Conservation (phyloP, 2,888 invertebrate genomes). For the Rapana venosa region DNA sequence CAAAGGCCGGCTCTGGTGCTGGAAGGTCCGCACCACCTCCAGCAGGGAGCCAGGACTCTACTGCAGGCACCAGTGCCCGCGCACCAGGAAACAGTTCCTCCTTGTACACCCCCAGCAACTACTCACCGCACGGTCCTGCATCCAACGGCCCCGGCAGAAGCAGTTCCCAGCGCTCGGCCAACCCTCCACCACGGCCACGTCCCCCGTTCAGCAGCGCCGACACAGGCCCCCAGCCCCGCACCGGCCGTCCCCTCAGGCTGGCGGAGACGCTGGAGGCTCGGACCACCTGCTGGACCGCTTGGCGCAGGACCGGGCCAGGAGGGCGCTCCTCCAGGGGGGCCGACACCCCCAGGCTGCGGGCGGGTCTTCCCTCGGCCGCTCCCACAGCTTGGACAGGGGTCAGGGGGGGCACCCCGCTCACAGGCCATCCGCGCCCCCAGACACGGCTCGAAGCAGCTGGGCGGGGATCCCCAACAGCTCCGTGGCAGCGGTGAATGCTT, state of each 20-base stretch:
- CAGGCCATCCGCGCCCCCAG: no score
- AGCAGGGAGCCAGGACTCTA: background rate
- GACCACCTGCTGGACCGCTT: slow-evolving; percentile 2
- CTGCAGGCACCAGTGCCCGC: background rate
- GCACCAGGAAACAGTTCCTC: background rate
- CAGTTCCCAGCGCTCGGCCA: background rate
- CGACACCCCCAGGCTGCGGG: background rate
- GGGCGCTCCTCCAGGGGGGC: slow-evolving; percentile 1
- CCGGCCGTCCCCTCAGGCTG: background rate
- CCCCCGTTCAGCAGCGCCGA: background rate
- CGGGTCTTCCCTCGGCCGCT: background rate
- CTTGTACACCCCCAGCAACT: slow-evolving; percentile 34
- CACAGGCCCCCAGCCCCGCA: background rate
- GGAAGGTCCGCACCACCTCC: background rate
- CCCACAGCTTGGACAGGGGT: background rate
- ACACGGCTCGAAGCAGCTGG: background rate
- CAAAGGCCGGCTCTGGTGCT: background rate
- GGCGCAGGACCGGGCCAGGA: slow-evolving; percentile 2
- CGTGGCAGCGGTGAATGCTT: background rate
- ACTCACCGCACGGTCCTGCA: slow-evolving; percentile 12
- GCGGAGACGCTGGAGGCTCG: background rate
- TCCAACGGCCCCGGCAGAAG: background rate
- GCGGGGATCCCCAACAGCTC: background rate
- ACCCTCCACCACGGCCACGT: background rate
- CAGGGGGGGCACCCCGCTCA: no score